These are phyloP conservation scores for Apus apus DNA, from an alignment of 2,113 vertebrate species.

Conservation along the genomic window DNA sequence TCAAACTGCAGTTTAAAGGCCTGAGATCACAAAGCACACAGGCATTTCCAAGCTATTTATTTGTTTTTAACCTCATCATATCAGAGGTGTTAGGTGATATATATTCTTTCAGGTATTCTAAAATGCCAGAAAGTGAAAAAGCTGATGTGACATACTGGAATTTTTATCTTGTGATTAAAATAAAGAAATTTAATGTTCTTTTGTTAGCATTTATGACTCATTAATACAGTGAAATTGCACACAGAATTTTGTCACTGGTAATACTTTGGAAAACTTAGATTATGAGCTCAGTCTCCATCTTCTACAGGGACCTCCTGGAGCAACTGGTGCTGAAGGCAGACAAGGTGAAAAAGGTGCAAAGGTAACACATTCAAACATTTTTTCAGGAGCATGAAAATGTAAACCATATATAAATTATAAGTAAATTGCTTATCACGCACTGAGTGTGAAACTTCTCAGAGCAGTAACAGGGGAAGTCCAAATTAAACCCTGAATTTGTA, in stretches of 20 bases:
- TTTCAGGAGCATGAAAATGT: neutral
- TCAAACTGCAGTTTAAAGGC: neutral
- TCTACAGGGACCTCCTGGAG: slow-evolving; percentile 90
- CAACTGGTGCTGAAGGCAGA: slow-evolving; percentile 90
- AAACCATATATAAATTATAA: neutral
- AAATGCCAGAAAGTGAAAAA: neutral
- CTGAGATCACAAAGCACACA: neutral
- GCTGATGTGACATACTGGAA: neutral
- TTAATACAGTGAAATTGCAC: neutral
- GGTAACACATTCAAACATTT: slow-evolving; percentile 74
- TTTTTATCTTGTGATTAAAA: neutral
- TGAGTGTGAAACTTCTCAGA: neutral
- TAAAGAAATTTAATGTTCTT: neutral
- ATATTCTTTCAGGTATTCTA: neutral
- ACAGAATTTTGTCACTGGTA: neutral
- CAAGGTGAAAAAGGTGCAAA: slow-evolving; percentile 98
- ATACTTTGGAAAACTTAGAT: neutral
- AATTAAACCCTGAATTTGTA: neutral
- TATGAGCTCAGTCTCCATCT: neutral
- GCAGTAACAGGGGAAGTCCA: neutral
- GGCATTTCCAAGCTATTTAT: neutral
- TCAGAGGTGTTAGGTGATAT: neutral
- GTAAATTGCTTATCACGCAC: neutral
- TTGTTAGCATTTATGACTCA: neutral
- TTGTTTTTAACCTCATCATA: neutral